These are phyloP conservation scores for Heliothis virescens DNA, from an alignment of 1,140 invertebrate genomes.

Conservation along the genomic window DNA sequence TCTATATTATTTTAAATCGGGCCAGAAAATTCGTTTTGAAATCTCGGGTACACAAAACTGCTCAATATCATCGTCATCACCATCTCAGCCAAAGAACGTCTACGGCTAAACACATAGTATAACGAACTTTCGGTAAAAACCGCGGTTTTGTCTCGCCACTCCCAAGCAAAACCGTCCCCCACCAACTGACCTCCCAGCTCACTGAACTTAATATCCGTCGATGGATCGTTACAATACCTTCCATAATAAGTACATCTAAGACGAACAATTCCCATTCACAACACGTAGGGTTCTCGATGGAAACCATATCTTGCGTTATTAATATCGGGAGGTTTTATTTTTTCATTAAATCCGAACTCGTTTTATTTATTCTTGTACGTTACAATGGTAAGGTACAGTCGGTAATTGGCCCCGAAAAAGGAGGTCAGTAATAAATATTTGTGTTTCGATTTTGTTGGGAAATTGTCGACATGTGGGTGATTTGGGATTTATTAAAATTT, in stretches of 20 bases:
- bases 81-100: no score
- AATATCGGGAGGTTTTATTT: conserved; percentile 75
- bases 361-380: conserved; percentile 46
- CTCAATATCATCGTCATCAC: no score
- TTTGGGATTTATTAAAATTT: no score
- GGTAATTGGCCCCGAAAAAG: conserved; percentile 3
- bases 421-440: neutral
- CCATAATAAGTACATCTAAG: conserved; percentile 57
- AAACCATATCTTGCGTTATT: conserved; percentile 77
- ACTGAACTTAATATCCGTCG: neutral
- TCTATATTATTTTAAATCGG: no score
- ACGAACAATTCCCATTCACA: conserved; percentile 65
- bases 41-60: no score
- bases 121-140: no score
- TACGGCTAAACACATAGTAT: no score
- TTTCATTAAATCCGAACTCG: conserved; percentile 71
- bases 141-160: no score
- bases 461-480: neutral
- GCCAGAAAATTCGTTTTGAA: no score
- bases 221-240: conserved; percentile 28
- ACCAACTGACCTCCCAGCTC: no score
- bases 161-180: no score
- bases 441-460: neutral
- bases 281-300: conserved; percentile 65
- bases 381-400: conserved; percentile 10